These are phyloP conservation scores for Melierax canorus DNA, from an alignment of 2,113 vertebrate genomes.

Conservation along the genomic window DNA sequence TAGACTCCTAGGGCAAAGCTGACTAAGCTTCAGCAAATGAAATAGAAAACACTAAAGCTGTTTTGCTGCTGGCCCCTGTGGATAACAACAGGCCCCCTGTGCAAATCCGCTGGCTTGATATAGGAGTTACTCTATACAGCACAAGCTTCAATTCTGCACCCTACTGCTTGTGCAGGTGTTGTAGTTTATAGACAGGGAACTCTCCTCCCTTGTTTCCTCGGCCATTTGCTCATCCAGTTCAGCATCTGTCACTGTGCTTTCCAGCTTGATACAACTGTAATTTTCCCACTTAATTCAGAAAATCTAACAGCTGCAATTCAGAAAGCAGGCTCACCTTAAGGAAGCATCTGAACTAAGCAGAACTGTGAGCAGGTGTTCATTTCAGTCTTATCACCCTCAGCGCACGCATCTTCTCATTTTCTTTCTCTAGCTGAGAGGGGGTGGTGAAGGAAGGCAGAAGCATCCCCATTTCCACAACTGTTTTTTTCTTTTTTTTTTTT, in stretches of 20 bases:
- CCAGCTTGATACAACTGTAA: not conserved
- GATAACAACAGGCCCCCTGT: not conserved
- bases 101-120: not conserved
- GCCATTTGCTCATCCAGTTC: not conserved
- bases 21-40: not conserved
- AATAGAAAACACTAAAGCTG: not conserved
- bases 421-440: not conserved
- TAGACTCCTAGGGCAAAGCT: not conserved
- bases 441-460: not conserved
- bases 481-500: not conserved
- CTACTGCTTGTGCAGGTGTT: not conserved
- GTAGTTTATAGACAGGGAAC: not conserved
- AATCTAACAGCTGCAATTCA: not conserved
- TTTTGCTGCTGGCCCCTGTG: not conserved
- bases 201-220: not conserved
- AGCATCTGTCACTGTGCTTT: not conserved
- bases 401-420: not conserved
- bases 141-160: not conserved
- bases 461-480: not conserved
- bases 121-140: not conserved
- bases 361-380: not conserved
- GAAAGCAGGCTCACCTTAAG: not conserved
- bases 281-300: not conserved
- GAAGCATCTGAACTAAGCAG: not conserved
- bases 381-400: not conserved